Evolutionary conservation across 1,140 invertebrate species (phyloP), one percentile per base, ranked within the genome.

Genomic region (Anastrepha obliqua): DNA sequence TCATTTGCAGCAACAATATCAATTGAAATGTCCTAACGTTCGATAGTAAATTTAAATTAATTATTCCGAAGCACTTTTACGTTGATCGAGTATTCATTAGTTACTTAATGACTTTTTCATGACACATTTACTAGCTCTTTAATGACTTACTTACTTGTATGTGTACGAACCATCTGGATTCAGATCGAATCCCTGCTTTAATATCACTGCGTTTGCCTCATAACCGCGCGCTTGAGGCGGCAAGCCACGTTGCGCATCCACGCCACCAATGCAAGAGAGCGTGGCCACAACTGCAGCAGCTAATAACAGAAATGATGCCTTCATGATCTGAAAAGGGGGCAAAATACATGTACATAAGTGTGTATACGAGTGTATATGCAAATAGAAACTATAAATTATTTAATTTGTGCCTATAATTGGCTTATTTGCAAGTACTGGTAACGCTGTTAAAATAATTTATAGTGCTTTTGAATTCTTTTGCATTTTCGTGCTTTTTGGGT

Each of bases 151-250:
- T 90, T 65, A 93, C 93, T 92, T 93, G 89, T 93, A 94, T 88
- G 93, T 91, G 89, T 94, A 94, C 78, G 93, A 94, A 87, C 94
- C 94, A 90, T 94, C 94, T 47, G 91, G 93, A 88, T 94, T 94
- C 11, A 93, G 90, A 90, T 94, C 93, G 42, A 93, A 94, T 67
- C 92, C 90, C 89, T 94, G 94, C 89, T 91, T 92, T 29, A 94
- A 87, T 88, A 94, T 94, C 65, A 93, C 92, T 44, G 93, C 93
- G 64, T 93, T 93, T 42, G 89, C 91, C 64, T 93, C 92, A 47
- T 89, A 91, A 42, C 90, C 88, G 85, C 90, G 90, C 51, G 85
- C 85, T 0, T 90, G 90, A 5, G 90, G 91, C 42, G 88, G 89
- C 65, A 93, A 87, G 70, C 92, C 90, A 58, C 91, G 91, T 70